Conservation (phyloP, 2,113 vertebrate species). For the Ctenodactylus gundi region DNA sequence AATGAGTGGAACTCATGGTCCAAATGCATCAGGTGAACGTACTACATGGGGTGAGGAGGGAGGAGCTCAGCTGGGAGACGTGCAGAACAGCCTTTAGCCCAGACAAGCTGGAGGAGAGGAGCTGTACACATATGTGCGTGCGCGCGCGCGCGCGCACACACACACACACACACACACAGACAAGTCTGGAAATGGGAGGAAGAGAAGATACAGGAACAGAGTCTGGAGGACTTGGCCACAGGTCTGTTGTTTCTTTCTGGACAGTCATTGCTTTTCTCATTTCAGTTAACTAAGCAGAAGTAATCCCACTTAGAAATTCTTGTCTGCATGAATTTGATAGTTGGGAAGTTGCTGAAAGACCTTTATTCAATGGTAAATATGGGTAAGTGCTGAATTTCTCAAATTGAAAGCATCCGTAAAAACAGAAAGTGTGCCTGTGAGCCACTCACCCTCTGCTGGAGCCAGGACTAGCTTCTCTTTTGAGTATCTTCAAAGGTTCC, state of each 20-base stretch:
- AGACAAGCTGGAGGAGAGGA: neutral
- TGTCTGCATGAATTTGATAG: neutral
- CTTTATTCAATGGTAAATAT: neutral
- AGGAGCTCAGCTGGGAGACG: neutral
- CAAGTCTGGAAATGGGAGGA: neutral
- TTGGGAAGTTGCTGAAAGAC: neutral
- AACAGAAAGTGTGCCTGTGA: neutral
- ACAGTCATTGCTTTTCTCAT: neutral
- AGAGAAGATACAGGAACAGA: neutral
- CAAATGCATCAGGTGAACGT: neutral
- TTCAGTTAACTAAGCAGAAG: neutral
- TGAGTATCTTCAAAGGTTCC: neutral
- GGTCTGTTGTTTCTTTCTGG: neutral
- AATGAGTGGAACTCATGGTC: neutral
- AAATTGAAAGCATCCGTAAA: neutral
- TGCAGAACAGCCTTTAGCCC: neutral
- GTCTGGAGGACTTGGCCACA: neutral
- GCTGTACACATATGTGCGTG: neutral
- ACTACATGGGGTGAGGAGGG: neutral
- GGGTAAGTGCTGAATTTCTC: neutral
- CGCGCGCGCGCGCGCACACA: fast-evolving
- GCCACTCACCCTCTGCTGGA: no score
- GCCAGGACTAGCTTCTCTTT: neutral
- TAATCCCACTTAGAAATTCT: neutral
- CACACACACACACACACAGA: neutral